Percentiles rank a stretch among this genome's conserved stretches.
Conservation (phyloP, 2,888 invertebrate species). For the Torymus auratus region DNA sequence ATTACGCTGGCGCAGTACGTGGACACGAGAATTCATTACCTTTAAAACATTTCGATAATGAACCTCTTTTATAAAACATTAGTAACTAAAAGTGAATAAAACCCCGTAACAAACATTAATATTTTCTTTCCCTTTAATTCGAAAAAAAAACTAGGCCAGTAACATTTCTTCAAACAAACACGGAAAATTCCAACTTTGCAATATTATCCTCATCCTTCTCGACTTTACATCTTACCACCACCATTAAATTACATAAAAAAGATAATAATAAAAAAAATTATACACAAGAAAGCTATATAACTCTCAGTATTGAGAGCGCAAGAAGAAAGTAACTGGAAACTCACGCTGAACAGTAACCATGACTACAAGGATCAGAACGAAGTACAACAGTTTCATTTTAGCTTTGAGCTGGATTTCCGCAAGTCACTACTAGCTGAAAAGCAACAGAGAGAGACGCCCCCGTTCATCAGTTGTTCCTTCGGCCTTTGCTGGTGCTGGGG, state of each 20-base stretch:
- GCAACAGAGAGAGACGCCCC: slow-evolving; percentile 5
- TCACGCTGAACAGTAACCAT: slow-evolving; percentile 33
- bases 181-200: too few relatives aligned
- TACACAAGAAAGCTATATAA: not conserved
- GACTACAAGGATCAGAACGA: slow-evolving; percentile 34
- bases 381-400: slow-evolving; percentile 38
- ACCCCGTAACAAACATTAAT: too few relatives aligned
- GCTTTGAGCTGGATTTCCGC: not conserved
- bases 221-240: too few relatives aligned
- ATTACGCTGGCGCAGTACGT: not conserved
- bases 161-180: too few relatives aligned
- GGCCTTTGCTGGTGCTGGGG: not conserved
- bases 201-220: too few relatives aligned
- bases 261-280: not conserved
- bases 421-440: slow-evolving; percentile 34
- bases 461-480: slow-evolving; percentile 8
- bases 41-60: not conserved
- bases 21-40: not conserved
- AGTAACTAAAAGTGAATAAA: too few relatives aligned
- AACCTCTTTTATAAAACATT: not conserved
- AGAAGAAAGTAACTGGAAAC: slow-evolving; percentile 11
- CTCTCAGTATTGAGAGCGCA: not conserved
- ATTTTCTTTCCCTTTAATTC: too few relatives aligned
- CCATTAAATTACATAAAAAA: too few relatives aligned
- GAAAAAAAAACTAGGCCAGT: too few relatives aligned